Percentiles rank a stretch among this genome's conserved stretches.
phyloP scores from a whole-genome alignment of 1,140 invertebrate species.

The Lutraria rhynchaena region DNA sequence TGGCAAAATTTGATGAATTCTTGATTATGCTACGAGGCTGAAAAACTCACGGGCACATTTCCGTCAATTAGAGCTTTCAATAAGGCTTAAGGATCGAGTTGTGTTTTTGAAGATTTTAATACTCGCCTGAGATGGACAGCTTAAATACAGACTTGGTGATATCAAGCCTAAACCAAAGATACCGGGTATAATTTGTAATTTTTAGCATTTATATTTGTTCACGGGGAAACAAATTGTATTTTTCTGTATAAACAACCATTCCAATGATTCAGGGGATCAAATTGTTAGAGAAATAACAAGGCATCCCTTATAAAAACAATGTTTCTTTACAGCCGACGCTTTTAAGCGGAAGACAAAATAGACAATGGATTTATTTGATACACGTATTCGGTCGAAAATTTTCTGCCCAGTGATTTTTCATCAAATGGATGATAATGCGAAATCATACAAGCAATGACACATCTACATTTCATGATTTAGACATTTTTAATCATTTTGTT shows the following conservation, averaged over 20 bases:
- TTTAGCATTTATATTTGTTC: conserved; percentile 41
- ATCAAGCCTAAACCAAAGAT: conserved; percentile 7
- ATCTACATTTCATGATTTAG: no score
- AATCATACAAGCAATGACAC: no score
- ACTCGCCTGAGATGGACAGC: conserved; percentile 26
- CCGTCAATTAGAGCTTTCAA: conserved; percentile 55
- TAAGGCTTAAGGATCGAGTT: conserved; percentile 48
- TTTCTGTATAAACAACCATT: conserved; percentile 48
- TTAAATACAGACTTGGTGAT: conserved; percentile 39
- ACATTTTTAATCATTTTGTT: no score
- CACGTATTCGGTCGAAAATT: no score
- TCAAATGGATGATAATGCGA: no score
- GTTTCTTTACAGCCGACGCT: neutral
- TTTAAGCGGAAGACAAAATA: conserved; percentile 19
- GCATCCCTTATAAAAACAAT: conserved; percentile 4
- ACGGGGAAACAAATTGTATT: conserved; percentile 45
- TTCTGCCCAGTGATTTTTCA: no score
- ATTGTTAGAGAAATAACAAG: conserved; percentile 53
- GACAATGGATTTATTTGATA: conserved; percentile 34
- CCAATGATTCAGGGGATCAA: conserved; percentile 3
- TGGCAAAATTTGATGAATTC: conserved; percentile 56
- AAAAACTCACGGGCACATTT: conserved; percentile 37
- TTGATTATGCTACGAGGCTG: conserved; percentile 43
- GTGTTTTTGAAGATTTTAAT: conserved; percentile 42
- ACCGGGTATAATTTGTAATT: conserved; percentile 52